Conservation (phyloP, 64 coral and sea anemone species). For the Montipora sp. region DNA sequence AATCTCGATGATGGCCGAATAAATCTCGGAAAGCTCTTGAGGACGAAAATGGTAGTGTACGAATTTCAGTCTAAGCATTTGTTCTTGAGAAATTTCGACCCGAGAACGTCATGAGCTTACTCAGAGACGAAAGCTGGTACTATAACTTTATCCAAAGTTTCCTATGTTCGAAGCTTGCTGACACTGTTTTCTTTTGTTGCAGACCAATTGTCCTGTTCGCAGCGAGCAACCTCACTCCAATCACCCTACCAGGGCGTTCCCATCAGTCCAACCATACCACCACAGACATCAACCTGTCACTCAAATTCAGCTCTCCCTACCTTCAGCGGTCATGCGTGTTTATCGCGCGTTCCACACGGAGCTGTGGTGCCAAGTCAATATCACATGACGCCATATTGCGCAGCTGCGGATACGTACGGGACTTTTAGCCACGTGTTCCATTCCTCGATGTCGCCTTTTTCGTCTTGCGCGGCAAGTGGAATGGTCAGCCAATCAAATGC, state of each 20-base stretch:
- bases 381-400: slow-evolving; percentile 82
- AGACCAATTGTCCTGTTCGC: slow-evolving; percentile 59
- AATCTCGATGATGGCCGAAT: too few relatives aligned
- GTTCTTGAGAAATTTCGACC: too few relatives aligned
- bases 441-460: slow-evolving; percentile 53
- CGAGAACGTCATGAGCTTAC: too few relatives aligned
- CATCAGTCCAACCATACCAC: slow-evolving; percentile 37
- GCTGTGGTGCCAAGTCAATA: slow-evolving; percentile 72
- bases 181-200: not conserved
- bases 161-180: not conserved
- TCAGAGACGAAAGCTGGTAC: too few relatives aligned
- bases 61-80: too few relatives aligned
- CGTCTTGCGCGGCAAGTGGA: slow-evolving; percentile 44
- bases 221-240: slow-evolving; percentile 13
- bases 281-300: slow-evolving; percentile 42
- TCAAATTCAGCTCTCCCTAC: slow-evolving; percentile 61
- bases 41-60: too few relatives aligned
- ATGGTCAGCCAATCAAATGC: slow-evolving; percentile 48
- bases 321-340: slow-evolving; percentile 74
- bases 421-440: slow-evolving; percentile 73
- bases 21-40: too few relatives aligned
- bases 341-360: slow-evolving; percentile 48
- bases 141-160: too few relatives aligned
- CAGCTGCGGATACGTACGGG: slow-evolving; percentile 79
- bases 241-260: slow-evolving; percentile 37